phyloP scores from a whole-genome alignment of 2,797 vertebrate species.

The Denticeps clupeoides region DNA sequence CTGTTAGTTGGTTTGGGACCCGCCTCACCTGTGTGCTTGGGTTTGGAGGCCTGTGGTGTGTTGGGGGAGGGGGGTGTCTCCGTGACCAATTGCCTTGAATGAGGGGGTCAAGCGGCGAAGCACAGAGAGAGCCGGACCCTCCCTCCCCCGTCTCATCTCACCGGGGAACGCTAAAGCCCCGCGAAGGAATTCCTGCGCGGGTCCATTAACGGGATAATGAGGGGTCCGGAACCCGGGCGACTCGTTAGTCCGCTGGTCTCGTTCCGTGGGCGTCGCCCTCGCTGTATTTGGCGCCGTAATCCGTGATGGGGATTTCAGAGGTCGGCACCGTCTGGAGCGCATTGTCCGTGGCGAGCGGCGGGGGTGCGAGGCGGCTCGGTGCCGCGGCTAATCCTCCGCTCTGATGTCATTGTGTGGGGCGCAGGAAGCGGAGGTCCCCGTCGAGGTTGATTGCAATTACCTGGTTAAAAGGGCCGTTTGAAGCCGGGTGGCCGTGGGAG shows the following conservation, averaged over 20 bases:
- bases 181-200: conserved; percentile 44
- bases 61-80: conserved; percentile 16
- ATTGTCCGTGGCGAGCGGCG: too few relatives aligned
- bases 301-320: too few relatives aligned
- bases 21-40: conserved; percentile 1
- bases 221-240: conserved; percentile 26
- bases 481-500: background rate
- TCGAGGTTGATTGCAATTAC: conserved; percentile 7
- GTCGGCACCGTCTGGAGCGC: too few relatives aligned
- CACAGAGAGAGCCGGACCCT: conserved; percentile 10
- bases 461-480: conserved; percentile 1
- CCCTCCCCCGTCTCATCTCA: conserved; percentile 21
- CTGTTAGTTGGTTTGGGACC: background rate
- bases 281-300: background rate
- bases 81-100: conserved; percentile 41
- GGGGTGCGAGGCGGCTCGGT: conserved; percentile 26
- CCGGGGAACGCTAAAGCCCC: conserved; percentile 40
- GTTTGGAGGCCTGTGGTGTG: conserved; percentile 7
- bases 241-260: conserved; percentile 41
- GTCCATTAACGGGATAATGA: conserved; percentile 42
- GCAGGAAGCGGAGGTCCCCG: background rate
- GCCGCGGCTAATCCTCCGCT: background rate
- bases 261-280: conserved; percentile 13
- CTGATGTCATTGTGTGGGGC: conserved; percentile 1
- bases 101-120: conserved; percentile 23